Evolutionary conservation across 2,888 invertebrate species (phyloP), one percentile per base, ranked within the genome.

Genomic region (Spodoptera picta): DNA sequence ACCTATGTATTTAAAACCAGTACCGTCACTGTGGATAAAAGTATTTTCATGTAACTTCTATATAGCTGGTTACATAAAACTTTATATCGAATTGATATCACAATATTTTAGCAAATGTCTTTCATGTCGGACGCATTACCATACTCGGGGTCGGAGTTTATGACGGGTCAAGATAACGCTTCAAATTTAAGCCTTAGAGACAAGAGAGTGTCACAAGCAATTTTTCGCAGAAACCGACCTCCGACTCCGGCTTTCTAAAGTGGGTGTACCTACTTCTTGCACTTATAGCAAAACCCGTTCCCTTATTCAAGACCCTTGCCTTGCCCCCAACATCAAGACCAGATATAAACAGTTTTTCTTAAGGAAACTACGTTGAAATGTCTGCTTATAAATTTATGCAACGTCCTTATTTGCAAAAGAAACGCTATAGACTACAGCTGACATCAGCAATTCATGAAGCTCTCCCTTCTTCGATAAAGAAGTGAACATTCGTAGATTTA

Each of bases 381-480:
- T 80, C 60, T 68, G 77, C 76, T 79, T 85, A 86, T 82, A 86
- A 86, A 88, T 87, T 84, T 87, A 90, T 89, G 85, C 87, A 86
- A 87, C 84, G 80, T 79, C 80, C 82, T 87, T 87, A 86, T 89
- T 89, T 87, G 82, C 84, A 86, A 87, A 85, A 84, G 80, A 83
- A 85, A 81, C 78, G 81, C 77, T 82, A 83, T 87, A 82, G 79
- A 86, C 83, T 85, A 83, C 83, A 83, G 86, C 83, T 84, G 85
- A 84, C 87, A 90, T 91, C 90, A 90, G 89, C 90, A 90, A 90
- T 91, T 91, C 91, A 90, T 90, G 87, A 87, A 89, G 72, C 80
- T 61, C 68, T 71, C 81, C 84, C 80, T 81, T 79, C 78, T 75
- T 81, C 72, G 69, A 77, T 74, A 73, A 81, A 83, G 79, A 84